Percentiles rank a stretch among this genome's conserved stretches.
These are phyloP conservation scores for Protonemura montana DNA, from an alignment of 2,888 invertebrate genomes.

Conservation along the genomic window DNA sequence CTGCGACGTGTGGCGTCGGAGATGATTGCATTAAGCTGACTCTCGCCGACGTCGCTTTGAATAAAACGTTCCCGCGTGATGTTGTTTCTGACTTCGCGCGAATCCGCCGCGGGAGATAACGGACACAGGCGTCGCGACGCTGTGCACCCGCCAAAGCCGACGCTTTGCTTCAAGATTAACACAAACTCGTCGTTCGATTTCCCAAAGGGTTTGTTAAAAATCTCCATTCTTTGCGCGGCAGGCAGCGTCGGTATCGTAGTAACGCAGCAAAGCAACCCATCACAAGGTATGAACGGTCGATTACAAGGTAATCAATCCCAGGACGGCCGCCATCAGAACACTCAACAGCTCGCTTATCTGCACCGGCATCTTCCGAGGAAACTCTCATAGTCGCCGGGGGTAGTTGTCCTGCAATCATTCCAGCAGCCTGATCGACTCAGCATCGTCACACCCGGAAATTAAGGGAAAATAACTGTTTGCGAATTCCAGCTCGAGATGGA, in stretches of 20 bases:
- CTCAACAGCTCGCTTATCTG: too few species aligned
- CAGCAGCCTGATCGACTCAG: background rate
- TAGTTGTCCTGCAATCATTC: too few species aligned
- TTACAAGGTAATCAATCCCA: too few species aligned
- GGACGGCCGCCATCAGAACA: too few species aligned
- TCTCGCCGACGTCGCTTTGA: constrained; percentile 27
- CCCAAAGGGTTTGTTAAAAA: constrained; percentile 17
- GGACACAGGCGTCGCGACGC: background rate
- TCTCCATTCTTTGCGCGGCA: background rate
- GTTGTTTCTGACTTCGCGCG: constrained; percentile 31
- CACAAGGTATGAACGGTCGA: too few species aligned
- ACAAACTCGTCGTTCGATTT: constrained; percentile 41
- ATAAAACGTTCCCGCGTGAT: background rate
- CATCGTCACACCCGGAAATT: background rate
- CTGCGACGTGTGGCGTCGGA: background rate
- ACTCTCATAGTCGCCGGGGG: too few species aligned
- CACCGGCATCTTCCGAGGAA: too few species aligned
- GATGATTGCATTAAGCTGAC: constrained; percentile 18
- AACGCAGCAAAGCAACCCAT: background rate
- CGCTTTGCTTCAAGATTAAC: constrained; percentile 42
- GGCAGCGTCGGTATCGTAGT: background rate
- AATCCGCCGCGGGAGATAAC: constrained; percentile 30
- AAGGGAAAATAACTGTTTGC: constrained; percentile 15
- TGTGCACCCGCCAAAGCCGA: constrained; percentile 14
- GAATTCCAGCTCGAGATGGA: background rate